Base-by-base conservation (phyloP, 92 coral and sea anemone genomes). In the Porites lobata region DNA sequence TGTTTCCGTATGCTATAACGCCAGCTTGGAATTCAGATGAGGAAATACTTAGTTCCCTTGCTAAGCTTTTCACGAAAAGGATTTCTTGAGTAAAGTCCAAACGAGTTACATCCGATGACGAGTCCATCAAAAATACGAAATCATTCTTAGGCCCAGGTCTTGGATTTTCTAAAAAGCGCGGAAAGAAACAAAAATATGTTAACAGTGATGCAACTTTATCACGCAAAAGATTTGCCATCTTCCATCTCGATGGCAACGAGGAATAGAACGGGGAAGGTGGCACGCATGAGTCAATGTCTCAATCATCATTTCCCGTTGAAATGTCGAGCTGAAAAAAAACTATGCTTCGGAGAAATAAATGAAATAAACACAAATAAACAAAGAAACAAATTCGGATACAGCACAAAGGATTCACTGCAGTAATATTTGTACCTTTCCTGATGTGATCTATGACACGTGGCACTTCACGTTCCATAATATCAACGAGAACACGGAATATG, bases 111-210 rank as follows among this genome's bases (percentile, higher is more conserved):
- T 90, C 87, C 4, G 98, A 86, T 29, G 99, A 96, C 10, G 96
- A 85, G 78, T 96, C 99, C 78, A 96, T 79, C 69, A 96, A 79
- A 66, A 96, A 91, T 7, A 95, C 81, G n/a, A 96, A 75, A 68
- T 94, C 95, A 4, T 91, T 84, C 29, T 73, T 65, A 18, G 85
- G 92, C 54, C 74, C 75, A 15, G 88, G 79, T 19, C 74, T 82
- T 17, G 72, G 77, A 53, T 81, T 69, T 52, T 81, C 85, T 81
- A 59, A 50, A 64, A 50, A 65, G 47, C 6, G 47, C 47, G 6
- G 47, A 38, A 38, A 38, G 47, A 38, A 38, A 38, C 47, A 38
- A 38, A 38, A 38, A 38, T 38, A 4, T 67, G 72, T 18, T 56
- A 9, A 56, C 14, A 56, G 11, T 56, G 3, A 2, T 10, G 15